Evolutionary conservation across 2,888 invertebrate genomes (phyloP).

Genomic region (Copidosoma aretas): DNA sequence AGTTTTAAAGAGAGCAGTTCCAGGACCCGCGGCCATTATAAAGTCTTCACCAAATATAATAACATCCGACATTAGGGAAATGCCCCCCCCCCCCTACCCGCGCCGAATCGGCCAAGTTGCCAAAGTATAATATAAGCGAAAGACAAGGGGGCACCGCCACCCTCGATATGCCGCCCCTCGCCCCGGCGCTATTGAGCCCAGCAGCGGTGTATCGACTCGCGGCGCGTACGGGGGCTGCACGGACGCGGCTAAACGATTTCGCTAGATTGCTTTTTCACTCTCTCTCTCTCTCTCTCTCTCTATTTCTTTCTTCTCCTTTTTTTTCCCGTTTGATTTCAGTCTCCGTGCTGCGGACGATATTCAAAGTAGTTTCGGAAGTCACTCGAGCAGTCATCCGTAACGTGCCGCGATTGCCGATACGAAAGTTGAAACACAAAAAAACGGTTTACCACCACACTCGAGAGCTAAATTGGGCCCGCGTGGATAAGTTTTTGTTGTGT

Average conservation of each 20-base stretch:
- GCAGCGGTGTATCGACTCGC: conserved; percentile 8
- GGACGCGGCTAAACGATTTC: conserved; percentile 17
- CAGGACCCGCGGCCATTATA: conserved; percentile 57
- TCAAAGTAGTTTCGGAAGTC: neutral
- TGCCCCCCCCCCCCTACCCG: conserved; percentile 44
- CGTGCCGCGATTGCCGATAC: too few species aligned
- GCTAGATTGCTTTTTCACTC: conserved; percentile 26
- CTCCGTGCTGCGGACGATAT: neutral
- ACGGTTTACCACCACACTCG: too few species aligned
- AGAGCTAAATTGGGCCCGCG: too few species aligned
- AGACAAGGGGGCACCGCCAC: neutral
- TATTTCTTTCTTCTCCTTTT: too few species aligned
- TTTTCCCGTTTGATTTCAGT: neutral
- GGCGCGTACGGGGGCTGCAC: neutral
- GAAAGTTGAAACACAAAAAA: too few species aligned
- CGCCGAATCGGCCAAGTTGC: conserved; percentile 45
- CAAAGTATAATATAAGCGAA: conserved; percentile 7
- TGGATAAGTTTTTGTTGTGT: too few species aligned
- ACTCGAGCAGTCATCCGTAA: too few species aligned
- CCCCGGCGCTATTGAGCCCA: conserved; percentile 19
- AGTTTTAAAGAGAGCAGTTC: conserved; percentile 60
- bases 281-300: neutral
- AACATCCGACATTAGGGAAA: conserved; percentile 62
- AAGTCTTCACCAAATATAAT: conserved; percentile 62
- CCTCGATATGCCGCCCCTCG: conserved; percentile 5